phyloP scores from a whole-genome alignment of 2,113 vertebrate genomes.

The Hippoglossus stenolepis region DNA sequence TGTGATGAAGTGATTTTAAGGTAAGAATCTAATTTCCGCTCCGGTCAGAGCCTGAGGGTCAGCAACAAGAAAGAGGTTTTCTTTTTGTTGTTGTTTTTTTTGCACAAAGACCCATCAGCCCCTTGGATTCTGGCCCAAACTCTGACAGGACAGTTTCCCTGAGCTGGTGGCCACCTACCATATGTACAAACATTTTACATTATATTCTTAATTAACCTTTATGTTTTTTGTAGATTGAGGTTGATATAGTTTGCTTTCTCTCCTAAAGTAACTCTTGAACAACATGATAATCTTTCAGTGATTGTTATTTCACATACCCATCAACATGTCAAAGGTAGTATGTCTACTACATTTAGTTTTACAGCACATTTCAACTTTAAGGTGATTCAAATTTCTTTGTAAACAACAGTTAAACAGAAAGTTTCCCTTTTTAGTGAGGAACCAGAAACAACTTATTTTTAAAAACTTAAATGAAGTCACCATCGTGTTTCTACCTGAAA shows the following conservation, averaged over 20 bases:
- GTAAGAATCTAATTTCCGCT: neutral
- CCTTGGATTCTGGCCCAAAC: constrained; percentile 22
- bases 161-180: neutral
- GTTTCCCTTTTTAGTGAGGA: neutral
- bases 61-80: neutral
- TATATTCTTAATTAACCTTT: neutral
- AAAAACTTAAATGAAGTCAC: neutral
- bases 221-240: neutral
- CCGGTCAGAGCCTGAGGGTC: neutral
- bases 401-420: too few relatives aligned
- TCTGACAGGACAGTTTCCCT: neutral
- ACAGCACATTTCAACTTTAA: too few relatives aligned
- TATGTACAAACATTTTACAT: neutral
- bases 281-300: too few relatives aligned
- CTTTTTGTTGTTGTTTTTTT: neutral
- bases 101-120: constrained; percentile 10
- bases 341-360: too few relatives aligned
- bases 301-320: too few relatives aligned
- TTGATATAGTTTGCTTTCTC: too few relatives aligned
- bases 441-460: neutral
- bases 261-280: too few relatives aligned
- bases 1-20: constrained; percentile 21
- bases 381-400: too few relatives aligned
- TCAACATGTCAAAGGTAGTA: too few relatives aligned
- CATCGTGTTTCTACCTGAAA: neutral